phyloP scores from a whole-genome alignment of 1,140 invertebrate genomes.

The Colletes latitarsis region DNA sequence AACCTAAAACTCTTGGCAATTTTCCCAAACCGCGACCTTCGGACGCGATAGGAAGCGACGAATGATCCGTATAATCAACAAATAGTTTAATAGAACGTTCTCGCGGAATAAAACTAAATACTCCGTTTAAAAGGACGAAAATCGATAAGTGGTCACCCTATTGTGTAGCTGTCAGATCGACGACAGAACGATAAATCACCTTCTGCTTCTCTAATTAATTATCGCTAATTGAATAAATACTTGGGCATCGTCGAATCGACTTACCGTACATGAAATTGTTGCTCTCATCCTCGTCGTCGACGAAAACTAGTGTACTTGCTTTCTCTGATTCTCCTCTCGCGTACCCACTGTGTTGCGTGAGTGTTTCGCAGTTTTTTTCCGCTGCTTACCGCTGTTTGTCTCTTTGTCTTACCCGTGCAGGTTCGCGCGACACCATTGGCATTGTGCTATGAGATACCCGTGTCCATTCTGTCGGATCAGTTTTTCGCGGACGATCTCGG shows the following conservation, averaged over 20 bases:
- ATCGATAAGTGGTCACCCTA: slow-evolving; percentile 51
- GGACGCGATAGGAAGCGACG: background rate
- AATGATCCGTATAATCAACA: background rate
- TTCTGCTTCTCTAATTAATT: background rate
- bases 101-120: background rate
- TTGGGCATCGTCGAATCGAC: background rate
- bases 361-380: background rate
- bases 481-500: background rate
- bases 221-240: slow-evolving; percentile 45
- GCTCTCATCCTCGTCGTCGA: slow-evolving; percentile 36
- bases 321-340: background rate
- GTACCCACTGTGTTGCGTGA: background rate
- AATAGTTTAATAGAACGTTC: background rate
- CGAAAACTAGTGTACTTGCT: slow-evolving; percentile 1
- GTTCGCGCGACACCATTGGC: background rate
- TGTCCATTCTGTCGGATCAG: slow-evolving; percentile 39
- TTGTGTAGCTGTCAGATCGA: slow-evolving; percentile 39
- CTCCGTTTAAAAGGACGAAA: slow-evolving; percentile 3
- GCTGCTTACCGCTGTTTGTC: slow-evolving; percentile 9
- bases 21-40: slow-evolving; percentile 8
- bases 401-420: slow-evolving; percentile 7
- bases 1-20: slow-evolving; percentile 49
- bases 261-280: slow-evolving; percentile 45
- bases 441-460: slow-evolving; percentile 36
- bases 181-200: background rate